A percentile compares a stretch with the other conserved stretches of the same genome.
phyloP scores from a whole-genome alignment of 2,113 vertebrate species.

The Alligator sinensis region DNA sequence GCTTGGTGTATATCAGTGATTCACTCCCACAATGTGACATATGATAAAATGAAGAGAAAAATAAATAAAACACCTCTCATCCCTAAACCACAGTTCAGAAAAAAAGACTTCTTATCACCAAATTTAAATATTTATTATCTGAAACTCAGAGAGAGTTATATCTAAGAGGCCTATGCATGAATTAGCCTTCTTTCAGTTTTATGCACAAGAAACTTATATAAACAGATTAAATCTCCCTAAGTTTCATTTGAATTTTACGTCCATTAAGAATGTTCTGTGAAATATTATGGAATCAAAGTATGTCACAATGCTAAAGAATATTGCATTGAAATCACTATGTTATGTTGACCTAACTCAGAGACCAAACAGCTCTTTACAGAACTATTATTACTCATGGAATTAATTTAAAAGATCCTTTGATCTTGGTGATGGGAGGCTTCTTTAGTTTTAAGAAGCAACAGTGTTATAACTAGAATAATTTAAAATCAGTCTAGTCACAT shows the following conservation, averaged over 20 bases:
- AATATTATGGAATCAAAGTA: slow-evolving; percentile 36
- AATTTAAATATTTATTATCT: neutral
- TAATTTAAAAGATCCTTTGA: neutral
- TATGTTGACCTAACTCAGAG: neutral
- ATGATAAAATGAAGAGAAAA: slow-evolving; percentile 26
- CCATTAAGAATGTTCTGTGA: slow-evolving; percentile 34
- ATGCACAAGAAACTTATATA: slow-evolving; percentile 18
- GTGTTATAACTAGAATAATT: neutral
- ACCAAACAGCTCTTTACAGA: neutral
- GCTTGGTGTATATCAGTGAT: slow-evolving; percentile 29
- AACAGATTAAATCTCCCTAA: slow-evolving; percentile 46
- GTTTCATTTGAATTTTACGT: slow-evolving; percentile 47
- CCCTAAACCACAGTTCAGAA: slow-evolving; percentile 35
- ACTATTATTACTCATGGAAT: neutral
- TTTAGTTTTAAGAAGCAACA: neutral
- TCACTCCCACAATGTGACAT: slow-evolving; percentile 48
- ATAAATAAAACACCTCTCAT: slow-evolving; percentile 38
- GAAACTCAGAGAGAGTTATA: slow-evolving; percentile 13
- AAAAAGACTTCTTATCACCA: neutral
- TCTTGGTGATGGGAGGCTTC: neutral
- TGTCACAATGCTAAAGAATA: slow-evolving; percentile 47
- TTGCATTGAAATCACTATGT: neutral
- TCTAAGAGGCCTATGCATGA: neutral
- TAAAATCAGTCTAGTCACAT: neutral
- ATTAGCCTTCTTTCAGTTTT: slow-evolving; percentile 26